A percentile compares a stretch with the other conserved stretches of the same genome.
phyloP scores from a whole-genome alignment of 2,113 vertebrate genomes.

The Coturnix japonica region DNA sequence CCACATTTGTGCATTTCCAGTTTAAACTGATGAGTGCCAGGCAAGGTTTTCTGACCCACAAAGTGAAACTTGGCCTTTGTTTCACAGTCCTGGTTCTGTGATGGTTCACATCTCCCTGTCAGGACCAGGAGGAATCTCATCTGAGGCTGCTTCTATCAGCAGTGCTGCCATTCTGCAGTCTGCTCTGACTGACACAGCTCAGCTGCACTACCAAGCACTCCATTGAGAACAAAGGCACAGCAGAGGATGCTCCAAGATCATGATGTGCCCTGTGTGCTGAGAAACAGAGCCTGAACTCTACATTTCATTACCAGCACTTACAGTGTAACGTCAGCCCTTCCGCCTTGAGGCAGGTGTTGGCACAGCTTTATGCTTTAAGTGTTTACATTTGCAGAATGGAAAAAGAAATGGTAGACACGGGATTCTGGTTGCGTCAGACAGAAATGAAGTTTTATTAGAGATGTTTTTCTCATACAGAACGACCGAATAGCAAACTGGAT shows the following conservation, averaged over 20 bases:
- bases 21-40: not conserved
- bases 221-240: not conserved
- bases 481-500: not conserved
- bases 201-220: not conserved
- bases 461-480: not conserved
- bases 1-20: not conserved
- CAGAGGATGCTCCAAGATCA: not conserved
- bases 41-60: not conserved
- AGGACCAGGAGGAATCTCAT: not conserved
- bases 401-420: not conserved
- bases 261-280: not conserved
- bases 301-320: not conserved
- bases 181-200: not conserved
- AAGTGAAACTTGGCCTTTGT: not conserved
- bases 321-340: not conserved
- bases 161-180: not conserved
- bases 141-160: not conserved
- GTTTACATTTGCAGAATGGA: not conserved
- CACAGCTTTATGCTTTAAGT: not conserved
- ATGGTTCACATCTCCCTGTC: not conserved
- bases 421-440: slow-evolving; percentile 52
- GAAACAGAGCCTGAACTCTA: not conserved
- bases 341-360: not conserved
- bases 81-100: not conserved
- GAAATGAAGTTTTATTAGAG: slow-evolving; percentile 61